Evolutionary conservation across 1,140 invertebrate genomes (phyloP).

Genomic region (Littorina saxatilis): DNA sequence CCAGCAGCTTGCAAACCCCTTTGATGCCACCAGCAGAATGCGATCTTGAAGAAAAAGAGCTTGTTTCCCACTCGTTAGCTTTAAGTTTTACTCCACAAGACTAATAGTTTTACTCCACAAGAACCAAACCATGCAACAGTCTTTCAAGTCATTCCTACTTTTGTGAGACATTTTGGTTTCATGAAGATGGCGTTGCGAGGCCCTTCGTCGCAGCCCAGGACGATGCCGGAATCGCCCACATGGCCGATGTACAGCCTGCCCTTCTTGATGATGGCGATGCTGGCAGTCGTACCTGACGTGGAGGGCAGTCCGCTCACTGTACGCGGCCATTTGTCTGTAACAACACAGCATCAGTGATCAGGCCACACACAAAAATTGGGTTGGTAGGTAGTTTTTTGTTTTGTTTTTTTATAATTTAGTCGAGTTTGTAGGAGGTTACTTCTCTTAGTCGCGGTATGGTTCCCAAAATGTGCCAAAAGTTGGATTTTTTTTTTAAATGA

Average conservation of each 20-base stretch:
- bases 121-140: too few relatives aligned
- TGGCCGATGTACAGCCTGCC: constrained; percentile 98
- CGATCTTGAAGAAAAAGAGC: too few relatives aligned
- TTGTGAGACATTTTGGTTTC: constrained; percentile 51
- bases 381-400: neutral
- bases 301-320: constrained; percentile 94
- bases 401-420: too few relatives aligned
- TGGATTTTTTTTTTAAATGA: neutral
- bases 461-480: too few relatives aligned
- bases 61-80: too few relatives aligned
- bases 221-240: constrained; percentile 97
- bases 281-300: constrained; percentile 97
- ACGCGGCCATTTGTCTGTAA: constrained; percentile 86
- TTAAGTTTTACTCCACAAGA: too few relatives aligned
- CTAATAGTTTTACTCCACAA: too few relatives aligned
- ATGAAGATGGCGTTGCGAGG: constrained; percentile 36
- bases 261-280: constrained; percentile 93
- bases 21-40: too few relatives aligned
- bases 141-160: too few relatives aligned
- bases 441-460: too few relatives aligned
- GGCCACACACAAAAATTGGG: neutral
- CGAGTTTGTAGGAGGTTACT: too few relatives aligned
- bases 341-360: constrained; percentile 18
- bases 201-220: constrained; percentile 81
- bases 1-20: too few relatives aligned